Conservation (phyloP, 2,113 vertebrate species). For the Fregetta grallaria region DNA sequence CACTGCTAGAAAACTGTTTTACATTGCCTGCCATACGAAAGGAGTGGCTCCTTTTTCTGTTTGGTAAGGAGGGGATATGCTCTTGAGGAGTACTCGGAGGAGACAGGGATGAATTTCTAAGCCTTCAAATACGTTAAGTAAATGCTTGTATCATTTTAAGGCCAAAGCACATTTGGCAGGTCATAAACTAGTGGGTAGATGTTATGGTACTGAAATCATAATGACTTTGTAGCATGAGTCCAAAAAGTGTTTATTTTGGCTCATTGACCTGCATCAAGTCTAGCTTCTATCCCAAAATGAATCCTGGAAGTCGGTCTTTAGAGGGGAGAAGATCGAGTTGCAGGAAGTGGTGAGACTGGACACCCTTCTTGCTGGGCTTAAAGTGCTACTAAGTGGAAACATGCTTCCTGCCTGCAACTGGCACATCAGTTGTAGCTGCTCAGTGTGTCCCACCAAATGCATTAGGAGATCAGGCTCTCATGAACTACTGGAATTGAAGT, state of each 20-base stretch:
- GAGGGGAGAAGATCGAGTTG: background rate
- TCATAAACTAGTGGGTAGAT: background rate
- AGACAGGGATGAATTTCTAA: background rate
- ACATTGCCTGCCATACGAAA: fast-evolving
- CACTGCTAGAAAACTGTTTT: background rate
- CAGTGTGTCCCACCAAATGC: background rate
- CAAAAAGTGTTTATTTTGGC: slow-evolving; percentile 3
- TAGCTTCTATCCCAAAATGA: background rate
- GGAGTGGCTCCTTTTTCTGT: background rate
- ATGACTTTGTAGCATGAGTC: background rate
- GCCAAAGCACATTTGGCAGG: background rate
- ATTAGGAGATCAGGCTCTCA: background rate
- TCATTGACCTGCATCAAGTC: background rate
- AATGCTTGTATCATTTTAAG: background rate
- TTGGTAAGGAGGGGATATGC: background rate
- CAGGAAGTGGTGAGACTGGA: background rate
- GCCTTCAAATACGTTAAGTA: background rate
- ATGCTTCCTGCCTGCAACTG: background rate
- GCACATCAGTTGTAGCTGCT: background rate
- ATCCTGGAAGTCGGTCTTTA: background rate
- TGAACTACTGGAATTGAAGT: background rate
- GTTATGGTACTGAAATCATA: background rate
- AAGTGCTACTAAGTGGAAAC: background rate
- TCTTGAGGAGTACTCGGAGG: background rate
- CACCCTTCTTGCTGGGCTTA: background rate